A percentile compares a stretch with the other conserved stretches of the same genome.
Conservation (phyloP, 1,140 invertebrate species). For the Drosophila saltans region DNA sequence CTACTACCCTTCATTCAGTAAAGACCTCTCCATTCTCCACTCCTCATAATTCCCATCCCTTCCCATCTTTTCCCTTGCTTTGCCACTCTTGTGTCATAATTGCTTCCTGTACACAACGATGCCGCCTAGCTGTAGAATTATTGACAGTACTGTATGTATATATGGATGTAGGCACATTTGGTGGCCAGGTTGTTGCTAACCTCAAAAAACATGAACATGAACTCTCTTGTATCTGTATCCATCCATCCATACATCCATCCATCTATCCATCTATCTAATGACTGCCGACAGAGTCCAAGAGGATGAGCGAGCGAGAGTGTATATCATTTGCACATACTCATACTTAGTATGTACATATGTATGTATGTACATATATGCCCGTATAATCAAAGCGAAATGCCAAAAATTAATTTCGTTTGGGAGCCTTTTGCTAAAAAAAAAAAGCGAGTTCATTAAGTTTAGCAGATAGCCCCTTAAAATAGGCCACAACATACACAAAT, state of each 20-base stretch:
- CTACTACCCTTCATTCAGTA: neutral
- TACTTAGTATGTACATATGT: neutral
- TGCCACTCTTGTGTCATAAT: conserved; percentile 43
- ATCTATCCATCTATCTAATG: conserved; percentile 10
- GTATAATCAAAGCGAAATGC: conserved; percentile 11
- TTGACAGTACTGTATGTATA: neutral
- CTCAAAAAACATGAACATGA: conserved; percentile 8
- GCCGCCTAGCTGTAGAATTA: conserved; percentile 8
- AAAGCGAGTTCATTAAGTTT: conserved; percentile 5
- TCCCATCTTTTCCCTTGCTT: conserved; percentile 7
- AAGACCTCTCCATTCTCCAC: neutral
- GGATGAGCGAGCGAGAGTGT: neutral
- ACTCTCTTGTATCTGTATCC: conserved; percentile 3
- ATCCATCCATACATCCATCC: conserved; percentile 6
- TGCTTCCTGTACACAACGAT: conserved; percentile 45
- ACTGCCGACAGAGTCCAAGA: neutral
- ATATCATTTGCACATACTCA: conserved; percentile 3
- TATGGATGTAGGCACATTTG: neutral
- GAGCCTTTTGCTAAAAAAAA: conserved; percentile 7
- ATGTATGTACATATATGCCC: neutral
- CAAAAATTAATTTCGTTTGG: conserved; percentile 7
- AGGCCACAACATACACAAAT: neutral
- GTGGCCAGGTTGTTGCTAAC: conserved; percentile 7
- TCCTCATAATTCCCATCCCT: neutral
- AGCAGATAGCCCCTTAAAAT: neutral